These are phyloP conservation scores for Macrotis lagotis DNA, from an alignment of 2,113 vertebrate species.

Conservation along the genomic window DNA sequence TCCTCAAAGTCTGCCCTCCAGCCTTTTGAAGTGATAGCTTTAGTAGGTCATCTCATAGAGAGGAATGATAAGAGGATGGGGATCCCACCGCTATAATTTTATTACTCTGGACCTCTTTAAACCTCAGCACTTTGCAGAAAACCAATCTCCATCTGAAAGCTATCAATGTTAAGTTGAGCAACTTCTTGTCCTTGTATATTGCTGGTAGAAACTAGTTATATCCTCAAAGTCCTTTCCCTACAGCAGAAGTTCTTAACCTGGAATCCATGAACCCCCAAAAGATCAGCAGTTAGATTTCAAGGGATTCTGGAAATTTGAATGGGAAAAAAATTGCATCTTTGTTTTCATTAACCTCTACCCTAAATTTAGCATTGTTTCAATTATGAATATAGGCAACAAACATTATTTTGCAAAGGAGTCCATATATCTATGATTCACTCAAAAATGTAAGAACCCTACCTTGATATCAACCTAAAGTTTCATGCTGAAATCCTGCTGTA, in stretches of 20 bases:
- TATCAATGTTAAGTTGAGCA: not conserved
- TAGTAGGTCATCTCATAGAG: conserved; percentile 1
- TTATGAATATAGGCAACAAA: not conserved
- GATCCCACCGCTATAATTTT: not conserved
- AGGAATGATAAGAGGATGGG: not conserved
- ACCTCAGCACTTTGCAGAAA: conserved; percentile 23
- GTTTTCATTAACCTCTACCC: not conserved
- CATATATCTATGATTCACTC: not conserved
- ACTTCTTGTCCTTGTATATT: not conserved
- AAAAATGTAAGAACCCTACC: not conserved
- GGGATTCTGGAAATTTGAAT: not conserved
- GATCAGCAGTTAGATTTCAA: not conserved
- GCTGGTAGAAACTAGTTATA: not conserved
- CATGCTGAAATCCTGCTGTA: not conserved
- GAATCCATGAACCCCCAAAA: not conserved
- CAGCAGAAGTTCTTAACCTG: not conserved
- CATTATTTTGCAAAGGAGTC: not conserved
- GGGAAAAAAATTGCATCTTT: not conserved
- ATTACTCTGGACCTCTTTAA: not conserved
- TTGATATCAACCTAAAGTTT: not conserved
- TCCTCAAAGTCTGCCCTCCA: not conserved
- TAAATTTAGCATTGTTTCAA: not conserved
- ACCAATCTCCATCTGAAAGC: not conserved
- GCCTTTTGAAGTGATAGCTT: conserved; percentile 7
- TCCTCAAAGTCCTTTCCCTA: not conserved